Conservation (phyloP, 2,113 vertebrate species). For the Orthonyx spaldingii region DNA sequence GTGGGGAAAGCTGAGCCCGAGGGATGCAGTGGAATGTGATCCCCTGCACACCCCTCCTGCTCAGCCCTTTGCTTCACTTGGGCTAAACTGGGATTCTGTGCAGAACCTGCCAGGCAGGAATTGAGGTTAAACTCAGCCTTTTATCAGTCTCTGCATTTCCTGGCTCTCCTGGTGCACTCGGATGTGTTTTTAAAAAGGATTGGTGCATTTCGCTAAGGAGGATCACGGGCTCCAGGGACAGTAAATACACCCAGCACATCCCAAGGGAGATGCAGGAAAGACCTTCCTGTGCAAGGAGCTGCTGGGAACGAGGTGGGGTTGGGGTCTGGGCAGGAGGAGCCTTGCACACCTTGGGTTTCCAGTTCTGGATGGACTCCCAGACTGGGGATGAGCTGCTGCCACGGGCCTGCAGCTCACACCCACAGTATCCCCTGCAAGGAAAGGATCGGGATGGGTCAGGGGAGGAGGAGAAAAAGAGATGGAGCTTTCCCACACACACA, state of each 20-base stretch:
- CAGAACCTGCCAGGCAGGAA: neutral
- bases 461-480: neutral
- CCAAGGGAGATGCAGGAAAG: neutral
- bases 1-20: neutral
- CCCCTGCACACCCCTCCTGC: neutral
- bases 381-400: neutral
- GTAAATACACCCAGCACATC: neutral
- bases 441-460: neutral
- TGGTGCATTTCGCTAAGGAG: neutral
- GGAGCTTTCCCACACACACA: fast-evolving
- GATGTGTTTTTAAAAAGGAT: neutral
- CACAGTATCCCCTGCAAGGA: neutral
- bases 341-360: neutral
- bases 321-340: neutral
- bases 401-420: neutral
- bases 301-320: neutral
- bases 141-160: neutral
- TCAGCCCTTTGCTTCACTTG: neutral
- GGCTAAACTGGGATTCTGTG: neutral
- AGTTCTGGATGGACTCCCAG: neutral
- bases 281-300: neutral
- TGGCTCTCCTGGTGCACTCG: neutral
- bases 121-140: neutral
- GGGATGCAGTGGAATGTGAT: neutral
- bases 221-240: neutral